Conservation (phyloP, 2,113 vertebrate genomes). For the rat (Rattus norvegicus) region DNA sequence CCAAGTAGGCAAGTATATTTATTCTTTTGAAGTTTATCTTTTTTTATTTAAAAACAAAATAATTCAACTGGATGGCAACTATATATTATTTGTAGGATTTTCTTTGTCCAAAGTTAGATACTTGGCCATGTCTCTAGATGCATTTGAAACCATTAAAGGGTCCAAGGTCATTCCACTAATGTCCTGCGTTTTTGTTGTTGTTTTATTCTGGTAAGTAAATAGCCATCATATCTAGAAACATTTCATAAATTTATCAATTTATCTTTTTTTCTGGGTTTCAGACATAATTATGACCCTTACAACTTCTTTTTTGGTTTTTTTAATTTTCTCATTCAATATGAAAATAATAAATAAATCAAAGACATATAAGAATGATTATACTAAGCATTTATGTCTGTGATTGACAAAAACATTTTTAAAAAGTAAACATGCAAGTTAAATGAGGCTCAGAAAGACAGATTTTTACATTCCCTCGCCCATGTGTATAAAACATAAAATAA, state of each 20-base stretch:
- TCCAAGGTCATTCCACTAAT: background rate
- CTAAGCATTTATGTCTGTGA: constrained; percentile 23
- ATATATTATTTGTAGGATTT: background rate
- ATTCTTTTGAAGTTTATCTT: background rate
- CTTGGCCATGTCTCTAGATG: background rate
- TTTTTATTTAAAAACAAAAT: background rate
- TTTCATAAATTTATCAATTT: background rate
- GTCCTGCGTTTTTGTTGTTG: background rate
- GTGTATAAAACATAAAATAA: background rate
- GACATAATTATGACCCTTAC: background rate
- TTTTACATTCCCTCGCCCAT: background rate
- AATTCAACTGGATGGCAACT: background rate
- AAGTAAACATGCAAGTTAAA: background rate
- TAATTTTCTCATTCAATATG: background rate
- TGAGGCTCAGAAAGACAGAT: background rate
- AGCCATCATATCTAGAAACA: background rate
- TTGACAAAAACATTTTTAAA: background rate
- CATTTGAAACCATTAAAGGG: background rate
- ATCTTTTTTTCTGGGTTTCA: background rate
- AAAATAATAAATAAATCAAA: background rate
- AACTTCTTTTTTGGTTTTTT: background rate
- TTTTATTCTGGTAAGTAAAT: background rate
- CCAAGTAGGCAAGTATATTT: background rate
- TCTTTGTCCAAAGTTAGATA: background rate
- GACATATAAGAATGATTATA: background rate